Percentiles rank a stretch among this genome's conserved stretches.
phyloP scores from a whole-genome alignment of 1,140 invertebrate genomes.

The Arctopsyche grandis region DNA sequence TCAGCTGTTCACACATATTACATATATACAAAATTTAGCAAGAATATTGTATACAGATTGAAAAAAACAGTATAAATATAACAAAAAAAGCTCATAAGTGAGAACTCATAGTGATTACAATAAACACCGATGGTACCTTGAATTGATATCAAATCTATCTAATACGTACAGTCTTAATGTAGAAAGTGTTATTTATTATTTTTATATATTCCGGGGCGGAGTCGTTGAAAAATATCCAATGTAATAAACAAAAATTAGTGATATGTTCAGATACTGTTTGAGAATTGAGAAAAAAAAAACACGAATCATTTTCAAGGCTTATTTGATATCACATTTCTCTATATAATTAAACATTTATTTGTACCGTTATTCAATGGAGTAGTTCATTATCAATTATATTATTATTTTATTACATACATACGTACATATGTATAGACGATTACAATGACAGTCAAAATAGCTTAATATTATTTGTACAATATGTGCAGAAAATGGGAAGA shows the following conservation, averaged over 20 bases:
- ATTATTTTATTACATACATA: too few species aligned
- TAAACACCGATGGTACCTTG: too few species aligned
- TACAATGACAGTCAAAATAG: conserved; percentile 28
- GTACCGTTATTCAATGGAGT: conserved; percentile 8
- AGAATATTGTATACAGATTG: conserved; percentile 13
- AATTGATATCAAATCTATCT: too few species aligned
- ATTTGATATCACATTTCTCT: conserved; percentile 28
- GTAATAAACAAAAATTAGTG: neutral
- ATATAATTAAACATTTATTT: neutral
- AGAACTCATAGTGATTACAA: too few species aligned
- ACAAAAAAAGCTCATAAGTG: neutral
- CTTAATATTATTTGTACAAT: conserved; percentile 49
- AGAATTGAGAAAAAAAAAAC: neutral
- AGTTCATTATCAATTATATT: neutral
- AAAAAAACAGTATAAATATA: neutral
- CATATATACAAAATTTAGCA: neutral
- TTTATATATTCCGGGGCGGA: too few species aligned
- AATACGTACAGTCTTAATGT: too few species aligned
- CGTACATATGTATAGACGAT: too few species aligned
- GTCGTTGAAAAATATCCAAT: too few species aligned
- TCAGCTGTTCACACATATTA: neutral
- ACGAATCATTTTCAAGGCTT: neutral
- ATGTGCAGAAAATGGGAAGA: conserved; percentile 42
- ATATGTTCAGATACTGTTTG: conserved; percentile 10
- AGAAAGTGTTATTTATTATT: too few species aligned